Evolutionary conservation across 2,113 vertebrate species (phyloP), one percentile per base, ranked within the genome.

Genomic region (Scartelaos histophorus): DNA sequence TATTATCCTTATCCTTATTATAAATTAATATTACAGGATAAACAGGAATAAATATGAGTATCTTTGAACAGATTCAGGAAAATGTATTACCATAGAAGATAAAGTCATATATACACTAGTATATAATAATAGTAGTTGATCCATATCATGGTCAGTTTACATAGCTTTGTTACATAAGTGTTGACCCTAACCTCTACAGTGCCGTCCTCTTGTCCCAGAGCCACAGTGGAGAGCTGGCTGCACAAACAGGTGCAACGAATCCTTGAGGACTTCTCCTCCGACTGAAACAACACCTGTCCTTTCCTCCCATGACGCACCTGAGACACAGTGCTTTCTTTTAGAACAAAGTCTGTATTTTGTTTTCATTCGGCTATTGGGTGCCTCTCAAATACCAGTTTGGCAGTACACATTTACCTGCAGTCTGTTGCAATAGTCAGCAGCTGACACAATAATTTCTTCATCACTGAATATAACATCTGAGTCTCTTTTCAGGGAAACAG

Each of bases 211-310:
- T 89, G 90, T 56, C 97, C 97, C 80, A 95, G 90, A 0, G 91
- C 95, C 62, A 95, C 88, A 19, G 89, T 86, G 49, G 89, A 87
- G 45, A 91, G 87, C 71, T 92, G 70, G 29, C 85, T 86, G 85
- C 91, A 94, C 71, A 99, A 70, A 69, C 95, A 95, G 57, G 95
- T 96, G 70, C 95, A 96, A 17, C 94, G 94, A 78, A 97, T 94
- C 47, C 92, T 90, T 15, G 90, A 94, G 0, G 90, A 79, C 82
- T 91, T 93, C 35, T 88, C 89, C 86, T 92, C 91, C 7, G 94
- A 94, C 90, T 95, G 93, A 38, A 94, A 91, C 73, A 96, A 2
- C 57, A 92, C 73, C 0, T 86, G 91, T 60, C 94, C 93, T 13
- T 92, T 93, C 74, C 85, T 91, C 74, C 95, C 96, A 19, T 81